These are phyloP conservation scores for Diloba caeruleocephala DNA, from an alignment of 2,888 invertebrate genomes.

Conservation along the genomic window DNA sequence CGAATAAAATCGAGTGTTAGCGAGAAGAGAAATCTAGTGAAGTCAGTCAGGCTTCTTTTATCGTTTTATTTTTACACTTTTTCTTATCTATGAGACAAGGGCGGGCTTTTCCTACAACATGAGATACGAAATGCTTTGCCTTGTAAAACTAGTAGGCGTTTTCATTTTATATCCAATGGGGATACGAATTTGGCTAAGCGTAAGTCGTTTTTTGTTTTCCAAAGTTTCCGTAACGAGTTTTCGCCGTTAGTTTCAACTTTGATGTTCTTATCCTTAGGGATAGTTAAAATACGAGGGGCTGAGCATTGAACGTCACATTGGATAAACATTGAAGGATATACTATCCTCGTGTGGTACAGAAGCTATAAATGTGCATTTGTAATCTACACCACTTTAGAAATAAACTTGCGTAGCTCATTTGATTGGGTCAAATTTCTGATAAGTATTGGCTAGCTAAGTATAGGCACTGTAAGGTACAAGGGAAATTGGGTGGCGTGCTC, in stretches of 20 bases:
- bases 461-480: neutral
- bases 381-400: slow-evolving; percentile 37
- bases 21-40: too few species aligned
- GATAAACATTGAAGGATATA: slow-evolving; percentile 56
- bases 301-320: slow-evolving; percentile 47
- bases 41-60: too few species aligned
- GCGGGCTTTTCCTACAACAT: too few species aligned
- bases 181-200: slow-evolving; percentile 17
- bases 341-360: slow-evolving; percentile 44
- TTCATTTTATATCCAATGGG: slow-evolving; percentile 21
- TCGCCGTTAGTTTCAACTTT: slow-evolving; percentile 53
- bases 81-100: too few species aligned
- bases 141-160: neutral
- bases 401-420: slow-evolving; percentile 28
- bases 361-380: slow-evolving; percentile 49
- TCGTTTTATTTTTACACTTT: too few species aligned
- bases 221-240: slow-evolving; percentile 51
- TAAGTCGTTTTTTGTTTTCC: slow-evolving; percentile 25
- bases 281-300: slow-evolving; percentile 57
- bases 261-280: slow-evolving; percentile 57
- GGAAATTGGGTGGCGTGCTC: too few species aligned
- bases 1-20: too few species aligned
- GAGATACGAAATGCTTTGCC: neutral
- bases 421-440: neutral
- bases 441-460: neutral